phyloP scores from a whole-genome alignment of 2,888 invertebrate genomes.

The Acronicta leporina region DNA sequence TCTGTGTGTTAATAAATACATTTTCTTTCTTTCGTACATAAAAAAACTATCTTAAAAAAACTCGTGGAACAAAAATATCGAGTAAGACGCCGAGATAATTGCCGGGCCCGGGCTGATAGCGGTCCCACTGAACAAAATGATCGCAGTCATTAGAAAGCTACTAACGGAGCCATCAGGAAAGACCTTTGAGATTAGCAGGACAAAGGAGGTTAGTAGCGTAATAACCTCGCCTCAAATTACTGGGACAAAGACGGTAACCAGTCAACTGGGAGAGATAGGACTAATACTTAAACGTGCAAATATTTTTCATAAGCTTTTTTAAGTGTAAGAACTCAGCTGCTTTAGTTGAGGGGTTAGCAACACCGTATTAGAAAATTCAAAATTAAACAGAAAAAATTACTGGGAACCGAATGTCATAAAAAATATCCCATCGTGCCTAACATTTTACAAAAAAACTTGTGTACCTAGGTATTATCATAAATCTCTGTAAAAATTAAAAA shows the following conservation, averaged over 20 bases:
- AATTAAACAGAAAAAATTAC: too few relatives aligned
- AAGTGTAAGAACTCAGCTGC: too few relatives aligned
- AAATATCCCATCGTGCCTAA: too few relatives aligned
- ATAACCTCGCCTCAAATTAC: conserved; percentile 39
- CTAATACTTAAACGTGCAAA: neutral
- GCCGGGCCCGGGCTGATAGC: conserved; percentile 8
- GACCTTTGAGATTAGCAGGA: conserved; percentile 50
- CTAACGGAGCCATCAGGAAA: conserved; percentile 36
- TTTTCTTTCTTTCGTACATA: too few relatives aligned
- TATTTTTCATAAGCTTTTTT: neutral
- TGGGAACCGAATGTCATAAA: too few relatives aligned
- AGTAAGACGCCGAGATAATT: conserved; percentile 27
- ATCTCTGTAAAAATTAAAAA: conserved; percentile 3
- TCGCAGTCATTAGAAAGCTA: conserved; percentile 42
- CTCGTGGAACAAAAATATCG: conserved; percentile 1
- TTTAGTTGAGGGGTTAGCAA: too few relatives aligned
- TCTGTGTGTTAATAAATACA: too few relatives aligned
- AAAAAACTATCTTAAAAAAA: too few relatives aligned
- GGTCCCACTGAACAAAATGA: conserved; percentile 37
- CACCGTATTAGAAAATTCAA: too few relatives aligned
- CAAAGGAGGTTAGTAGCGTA: conserved; percentile 53
- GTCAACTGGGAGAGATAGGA: conserved; percentile 4
- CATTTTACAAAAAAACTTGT: too few relatives aligned
- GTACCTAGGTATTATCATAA: too few relatives aligned
- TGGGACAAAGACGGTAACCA: conserved; percentile 21